phyloP scores from a whole-genome alignment of 1,140 invertebrate species.

The Heliothis virescens region DNA sequence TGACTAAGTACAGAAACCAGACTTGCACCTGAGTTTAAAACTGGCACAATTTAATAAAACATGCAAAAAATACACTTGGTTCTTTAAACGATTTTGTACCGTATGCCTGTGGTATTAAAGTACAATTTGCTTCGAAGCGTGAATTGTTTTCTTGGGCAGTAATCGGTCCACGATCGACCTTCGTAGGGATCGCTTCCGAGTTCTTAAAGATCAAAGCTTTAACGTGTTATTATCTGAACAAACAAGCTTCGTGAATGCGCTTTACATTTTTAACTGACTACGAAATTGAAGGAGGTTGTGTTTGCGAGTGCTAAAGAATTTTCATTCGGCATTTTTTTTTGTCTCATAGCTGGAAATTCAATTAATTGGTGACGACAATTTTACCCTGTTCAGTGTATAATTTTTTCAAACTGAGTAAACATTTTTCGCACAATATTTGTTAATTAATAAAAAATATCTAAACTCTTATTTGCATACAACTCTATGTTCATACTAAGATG shows the following conservation, averaged over 20 bases:
- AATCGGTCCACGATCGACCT: constrained; percentile 53
- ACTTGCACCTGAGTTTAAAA: constrained; percentile 44
- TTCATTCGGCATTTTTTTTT: too few relatives aligned
- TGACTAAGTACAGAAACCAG: constrained; percentile 20
- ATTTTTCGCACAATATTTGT: too few relatives aligned
- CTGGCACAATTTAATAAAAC: constrained; percentile 43
- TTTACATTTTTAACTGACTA: not conserved
- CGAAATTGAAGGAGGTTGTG: too few relatives aligned
- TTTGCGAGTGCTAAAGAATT: too few relatives aligned
- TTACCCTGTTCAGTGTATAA: too few relatives aligned
- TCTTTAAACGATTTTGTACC: not conserved
- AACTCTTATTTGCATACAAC: too few relatives aligned
- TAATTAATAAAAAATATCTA: too few relatives aligned
- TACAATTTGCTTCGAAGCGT: constrained; percentile 21
- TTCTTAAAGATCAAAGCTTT: constrained; percentile 55
- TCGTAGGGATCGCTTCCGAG: constrained; percentile 62
- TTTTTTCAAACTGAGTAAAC: too few relatives aligned
- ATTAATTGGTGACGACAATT: too few relatives aligned
- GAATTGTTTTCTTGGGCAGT: constrained; percentile 52
- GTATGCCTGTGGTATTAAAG: constrained; percentile 10
- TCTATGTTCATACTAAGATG: too few relatives aligned
- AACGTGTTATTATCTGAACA: constrained; percentile 30
- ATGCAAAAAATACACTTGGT: constrained; percentile 30
- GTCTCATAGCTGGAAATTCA: too few relatives aligned
- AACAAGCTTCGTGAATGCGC: constrained; percentile 31